These are phyloP conservation scores for Pocota personata DNA, from an alignment of 2,888 invertebrate species.

Conservation along the genomic window DNA sequence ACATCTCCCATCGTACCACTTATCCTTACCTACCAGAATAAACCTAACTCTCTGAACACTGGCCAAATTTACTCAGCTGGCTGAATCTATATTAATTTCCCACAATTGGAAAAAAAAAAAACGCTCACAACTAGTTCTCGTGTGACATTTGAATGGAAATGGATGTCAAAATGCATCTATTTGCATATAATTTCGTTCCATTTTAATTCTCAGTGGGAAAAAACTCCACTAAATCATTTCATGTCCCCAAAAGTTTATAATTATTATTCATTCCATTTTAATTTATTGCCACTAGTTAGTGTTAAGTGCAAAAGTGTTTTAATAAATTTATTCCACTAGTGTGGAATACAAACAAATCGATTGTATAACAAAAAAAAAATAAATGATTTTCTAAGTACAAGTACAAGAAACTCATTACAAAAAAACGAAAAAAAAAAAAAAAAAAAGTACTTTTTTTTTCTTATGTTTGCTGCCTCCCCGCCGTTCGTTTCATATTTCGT, in stretches of 20 bases:
- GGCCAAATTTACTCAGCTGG: constrained; percentile 20
- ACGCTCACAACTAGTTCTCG: constrained; percentile 63
- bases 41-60: background rate
- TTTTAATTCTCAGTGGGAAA: constrained; percentile 43
- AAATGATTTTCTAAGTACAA: constrained; percentile 40
- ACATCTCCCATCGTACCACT: background rate
- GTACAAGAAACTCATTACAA: constrained; percentile 64
- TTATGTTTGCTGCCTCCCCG: constrained; percentile 44
- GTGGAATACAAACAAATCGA: constrained; percentile 52
- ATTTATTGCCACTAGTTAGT: constrained; percentile 37
- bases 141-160: constrained; percentile 72
- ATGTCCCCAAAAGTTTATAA: constrained; percentile 3
- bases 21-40: background rate
- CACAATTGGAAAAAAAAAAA: constrained; percentile 63
- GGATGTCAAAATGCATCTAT: constrained; percentile 73
- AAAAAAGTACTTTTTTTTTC: constrained; percentile 29
- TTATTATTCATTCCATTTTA: constrained; percentile 52
- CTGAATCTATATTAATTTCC: constrained; percentile 53
- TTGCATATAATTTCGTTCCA: constrained; percentile 67
- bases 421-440: constrained; percentile 1
- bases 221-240: constrained; percentile 38
- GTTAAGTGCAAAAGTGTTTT: constrained; percentile 46
- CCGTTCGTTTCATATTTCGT: constrained; percentile 67
- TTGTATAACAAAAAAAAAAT: constrained; percentile 68
- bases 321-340: constrained; percentile 25